Evolutionary conservation across 1,140 invertebrate genomes (phyloP).

Genomic region (Solenopsis fugax): DNA sequence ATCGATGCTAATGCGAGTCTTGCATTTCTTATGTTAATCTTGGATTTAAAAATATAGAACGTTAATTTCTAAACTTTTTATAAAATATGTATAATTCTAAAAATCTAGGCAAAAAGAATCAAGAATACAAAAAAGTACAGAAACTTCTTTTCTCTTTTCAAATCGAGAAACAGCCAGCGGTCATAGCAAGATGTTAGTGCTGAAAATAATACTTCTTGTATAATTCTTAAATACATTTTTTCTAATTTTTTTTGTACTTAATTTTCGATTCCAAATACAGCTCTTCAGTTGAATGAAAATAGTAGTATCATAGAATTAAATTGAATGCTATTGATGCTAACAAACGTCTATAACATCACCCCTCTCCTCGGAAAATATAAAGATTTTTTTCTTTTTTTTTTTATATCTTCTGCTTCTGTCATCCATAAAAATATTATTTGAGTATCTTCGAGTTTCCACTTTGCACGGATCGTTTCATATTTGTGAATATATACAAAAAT

Average conservation of each 20-base stretch:
- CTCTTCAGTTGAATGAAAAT: too few relatives aligned
- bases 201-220: too few relatives aligned
- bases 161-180: too few relatives aligned
- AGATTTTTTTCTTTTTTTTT: not conserved
- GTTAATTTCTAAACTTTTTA: constrained; percentile 4
- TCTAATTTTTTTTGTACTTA: too few relatives aligned
- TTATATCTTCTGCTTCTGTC: constrained; percentile 6
- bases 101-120: not conserved
- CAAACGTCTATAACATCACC: too few relatives aligned
- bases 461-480: constrained; percentile 2
- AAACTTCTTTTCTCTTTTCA: not conserved
- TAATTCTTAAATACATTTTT: too few relatives aligned
- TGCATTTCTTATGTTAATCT: constrained; percentile 19
- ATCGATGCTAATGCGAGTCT: not conserved
- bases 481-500: not conserved
- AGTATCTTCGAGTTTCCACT: constrained; percentile 19
- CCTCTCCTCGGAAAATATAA: too few relatives aligned
- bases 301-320: too few relatives aligned
- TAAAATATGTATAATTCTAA: not conserved
- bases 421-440: constrained; percentile 24
- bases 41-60: not conserved
- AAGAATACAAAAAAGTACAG: not conserved
- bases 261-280: too few relatives aligned
- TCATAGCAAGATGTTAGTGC: too few relatives aligned
- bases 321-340: too few relatives aligned